Evolutionary conservation across 53 echinoderm and acorn worm genomes (phyloP), one percentile per base, ranked within the genome.

Genomic region (Zoroaster sp.): DNA sequence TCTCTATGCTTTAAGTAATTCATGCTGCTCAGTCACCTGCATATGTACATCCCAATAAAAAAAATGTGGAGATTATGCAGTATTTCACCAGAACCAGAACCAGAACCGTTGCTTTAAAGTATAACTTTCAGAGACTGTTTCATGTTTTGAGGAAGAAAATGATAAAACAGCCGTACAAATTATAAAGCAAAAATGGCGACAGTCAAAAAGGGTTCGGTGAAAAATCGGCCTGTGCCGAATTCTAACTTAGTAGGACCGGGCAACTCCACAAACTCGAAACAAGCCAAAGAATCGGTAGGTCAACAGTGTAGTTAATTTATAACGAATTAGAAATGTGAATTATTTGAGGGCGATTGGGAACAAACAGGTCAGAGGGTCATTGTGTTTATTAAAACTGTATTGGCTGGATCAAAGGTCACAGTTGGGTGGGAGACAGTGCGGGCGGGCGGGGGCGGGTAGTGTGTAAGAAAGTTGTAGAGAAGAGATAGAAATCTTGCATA

Each of bases 231-330:
- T 6, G 51, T 21, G 44, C 4, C 35, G 13, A 85, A 51, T n/a
- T 11, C n/a, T 4, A 85, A 71, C 34, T 13, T 85, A 28, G 12
- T 30, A 47, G 18, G 36, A 36, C 9, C 67, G 14, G 81, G 81
- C 18, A 65, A 94, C 80, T 92, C 90, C 14, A 91, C 91, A 67
- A 89, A 88, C 40, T 92, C 92, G 41, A 94, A 96, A 70, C 94
- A 91, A 82, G 91, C 81, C 30, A 75, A 88, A 40, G 78, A 69
- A 70, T 49, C 85, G 85, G 85, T 85, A 71, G 36, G 70, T 70
- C 0, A 33, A 14, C 12, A 70, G 36, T 3, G 28, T 36, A 36
- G 28, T 2, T 6, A 70, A 34, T 59, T 10, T 14, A 59, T 11
- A 25, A 10, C 9, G 28, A 25, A 2, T 28, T 28, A 25, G 63